Evolutionary conservation across 2,113 vertebrate genomes (phyloP), one percentile per base, ranked within the genome.

Genomic region (Phyllostomus discolor): DNA sequence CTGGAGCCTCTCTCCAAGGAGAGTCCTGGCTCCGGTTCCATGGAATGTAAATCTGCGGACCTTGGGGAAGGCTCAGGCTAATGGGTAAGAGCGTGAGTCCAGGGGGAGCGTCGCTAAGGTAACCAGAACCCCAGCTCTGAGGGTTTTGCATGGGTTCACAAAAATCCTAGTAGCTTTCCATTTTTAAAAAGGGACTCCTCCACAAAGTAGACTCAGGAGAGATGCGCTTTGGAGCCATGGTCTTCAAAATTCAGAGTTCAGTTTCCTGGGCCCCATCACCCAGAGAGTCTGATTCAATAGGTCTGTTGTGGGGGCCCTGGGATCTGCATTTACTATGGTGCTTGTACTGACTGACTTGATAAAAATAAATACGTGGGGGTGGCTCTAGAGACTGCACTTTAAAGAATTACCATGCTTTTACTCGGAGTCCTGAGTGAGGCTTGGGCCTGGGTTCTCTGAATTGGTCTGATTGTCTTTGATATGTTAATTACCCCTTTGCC

Each of bases 111-210:
- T 90, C 1, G 19, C 86, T 48, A 82, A 76, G 82, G 72, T 54
- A 94, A 48, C 52, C 41, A 48, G 64, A 85, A 76, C 38, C n/a
- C 76, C 46, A 81, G 52, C 26, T 78, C 24, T 20, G 26, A 92
- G 52, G 50, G 38, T 72, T 94, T 94, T 85, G 69, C 85, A 50
- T 88, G 59, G 20, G 14, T 92, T 94, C 91, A 33, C 66, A 10
- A 41, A 70, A 64, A 81, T 33, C 59, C 38, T 90, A 70, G n/a
- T 2, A 11, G 12, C 6, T 92, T 88, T 95, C 57, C 28, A 9
- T 97, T 94, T 90, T 90, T n/a, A 38, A 57, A 91, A 91, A 76
- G 5, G 41, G 50, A 66, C n/a, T 80, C 17, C n/a, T 80, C 17
- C 15, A n/a, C 70, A 70, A 76, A 83, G 15, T 24, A 52, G 85